Percentiles rank a stretch among this genome's conserved stretches.
These are phyloP conservation scores for Magallana nippona DNA, from an alignment of 2,888 invertebrate species.

Conservation along the genomic window DNA sequence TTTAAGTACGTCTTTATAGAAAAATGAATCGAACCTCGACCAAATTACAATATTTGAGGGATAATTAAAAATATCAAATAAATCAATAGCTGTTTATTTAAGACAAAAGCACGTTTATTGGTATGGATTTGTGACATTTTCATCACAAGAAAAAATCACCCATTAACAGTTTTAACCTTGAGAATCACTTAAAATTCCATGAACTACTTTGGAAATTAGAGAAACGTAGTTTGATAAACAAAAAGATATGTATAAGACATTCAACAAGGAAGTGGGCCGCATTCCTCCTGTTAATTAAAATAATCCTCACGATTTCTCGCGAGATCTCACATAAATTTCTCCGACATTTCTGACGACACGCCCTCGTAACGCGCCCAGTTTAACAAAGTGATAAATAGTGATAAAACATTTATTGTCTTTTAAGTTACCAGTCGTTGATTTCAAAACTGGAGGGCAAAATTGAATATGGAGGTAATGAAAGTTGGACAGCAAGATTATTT, in stretches of 20 bases:
- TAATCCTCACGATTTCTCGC: constrained; percentile 13
- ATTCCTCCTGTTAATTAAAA: not conserved
- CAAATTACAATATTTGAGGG: no score
- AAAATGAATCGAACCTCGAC: no score
- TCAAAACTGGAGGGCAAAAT: not conserved
- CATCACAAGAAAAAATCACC: no score
- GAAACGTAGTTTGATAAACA: no score
- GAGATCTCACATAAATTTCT: not conserved
- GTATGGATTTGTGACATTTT: no score
- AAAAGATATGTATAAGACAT: not conserved
- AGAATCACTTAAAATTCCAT: no score
- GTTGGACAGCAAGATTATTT: not conserved
- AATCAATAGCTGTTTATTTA: no score
- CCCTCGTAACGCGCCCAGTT: not conserved
- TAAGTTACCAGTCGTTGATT: not conserved
- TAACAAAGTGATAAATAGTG: not conserved
- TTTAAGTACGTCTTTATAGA: no score
- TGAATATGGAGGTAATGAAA: not conserved
- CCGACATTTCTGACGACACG: not conserved
- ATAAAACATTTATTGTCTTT: not conserved
- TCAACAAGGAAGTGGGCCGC: not conserved
- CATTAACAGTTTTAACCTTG: no score
- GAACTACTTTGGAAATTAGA: no score
- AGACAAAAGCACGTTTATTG: no score
- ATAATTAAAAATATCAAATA: no score